phyloP scores from a whole-genome alignment of 2,888 invertebrate species.

The Phymatocera aterrima region DNA sequence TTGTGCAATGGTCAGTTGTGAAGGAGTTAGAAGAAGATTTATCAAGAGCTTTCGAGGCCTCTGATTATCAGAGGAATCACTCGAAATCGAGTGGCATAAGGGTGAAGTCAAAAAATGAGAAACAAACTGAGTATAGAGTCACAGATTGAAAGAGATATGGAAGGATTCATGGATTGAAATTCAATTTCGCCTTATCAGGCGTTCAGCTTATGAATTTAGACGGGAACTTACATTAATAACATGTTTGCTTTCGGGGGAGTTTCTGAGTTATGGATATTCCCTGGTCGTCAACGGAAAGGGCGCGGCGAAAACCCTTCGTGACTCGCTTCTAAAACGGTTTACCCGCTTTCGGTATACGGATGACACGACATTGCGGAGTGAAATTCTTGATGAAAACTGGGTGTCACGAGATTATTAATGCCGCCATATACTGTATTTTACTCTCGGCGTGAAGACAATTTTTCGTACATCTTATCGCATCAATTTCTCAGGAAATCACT shows the following conservation, averaged over 20 bases:
- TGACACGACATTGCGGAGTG: not conserved
- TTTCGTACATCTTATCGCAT: not conserved
- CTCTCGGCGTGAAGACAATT: no score
- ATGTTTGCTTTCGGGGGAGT: slow-evolving; percentile 16
- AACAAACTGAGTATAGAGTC: not conserved
- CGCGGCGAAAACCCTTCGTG: not conserved
- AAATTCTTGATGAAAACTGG: not conserved
- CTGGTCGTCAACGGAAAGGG: not conserved
- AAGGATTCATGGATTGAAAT: not conserved
- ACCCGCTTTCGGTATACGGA: not conserved
- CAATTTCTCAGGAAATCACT: not conserved
- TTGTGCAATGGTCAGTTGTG: not conserved
- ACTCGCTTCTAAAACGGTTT: slow-evolving; percentile 17
- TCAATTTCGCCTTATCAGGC: not conserved
- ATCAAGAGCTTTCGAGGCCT: no score
- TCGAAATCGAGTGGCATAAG: not conserved
- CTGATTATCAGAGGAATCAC: no score
- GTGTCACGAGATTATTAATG: not conserved
- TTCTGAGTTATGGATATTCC: slow-evolving; percentile 7
- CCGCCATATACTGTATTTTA: not conserved
- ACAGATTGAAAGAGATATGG: not conserved
- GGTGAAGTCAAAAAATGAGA: not conserved
- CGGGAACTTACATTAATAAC: slow-evolving; percentile 8
- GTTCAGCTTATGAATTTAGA: not conserved
- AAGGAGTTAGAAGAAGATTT: not conserved